A percentile compares a stretch with the other conserved stretches of the same genome.
Conservation (phyloP, 1,140 invertebrate genomes). For the Xylocopa sonorina region DNA sequence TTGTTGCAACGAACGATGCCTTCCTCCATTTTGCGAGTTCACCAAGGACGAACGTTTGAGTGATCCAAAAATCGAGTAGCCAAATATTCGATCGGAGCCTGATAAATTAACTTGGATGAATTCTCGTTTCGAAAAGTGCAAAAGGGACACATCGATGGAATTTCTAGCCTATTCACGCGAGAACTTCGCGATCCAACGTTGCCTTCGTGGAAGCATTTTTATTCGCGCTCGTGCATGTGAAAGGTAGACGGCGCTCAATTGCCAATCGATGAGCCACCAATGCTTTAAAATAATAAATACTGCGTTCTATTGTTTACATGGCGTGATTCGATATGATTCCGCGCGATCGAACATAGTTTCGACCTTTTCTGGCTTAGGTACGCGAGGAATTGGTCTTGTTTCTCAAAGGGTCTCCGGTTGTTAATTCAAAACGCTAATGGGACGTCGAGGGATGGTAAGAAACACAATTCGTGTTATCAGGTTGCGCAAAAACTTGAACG, state of each 20-base stretch:
- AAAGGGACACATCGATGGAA: background rate
- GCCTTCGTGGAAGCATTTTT: background rate
- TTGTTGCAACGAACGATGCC: too few species aligned
- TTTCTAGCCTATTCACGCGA: background rate
- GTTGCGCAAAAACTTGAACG: too few species aligned
- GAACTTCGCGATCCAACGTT: background rate
- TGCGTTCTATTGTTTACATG: conserved; percentile 19
- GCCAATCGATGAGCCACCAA: conserved; percentile 1
- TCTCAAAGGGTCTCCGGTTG: too few species aligned
- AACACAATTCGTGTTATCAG: too few species aligned
- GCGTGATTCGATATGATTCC: conserved; percentile 13
- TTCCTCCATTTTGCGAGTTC: too few species aligned
- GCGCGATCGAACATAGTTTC: conserved; percentile 13
- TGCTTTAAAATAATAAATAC: conserved; percentile 35
- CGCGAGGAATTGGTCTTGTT: background rate
- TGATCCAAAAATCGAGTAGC: too few species aligned
- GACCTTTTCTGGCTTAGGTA: background rate
- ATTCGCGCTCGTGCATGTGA: background rate
- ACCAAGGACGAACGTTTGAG: too few species aligned
- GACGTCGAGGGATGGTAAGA: too few species aligned
- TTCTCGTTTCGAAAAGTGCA: background rate
- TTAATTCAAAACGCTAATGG: too few species aligned
- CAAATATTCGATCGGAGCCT: too few species aligned
- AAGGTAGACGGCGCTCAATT: background rate
- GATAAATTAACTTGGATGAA: too few species aligned